Evolutionary conservation across 2,888 invertebrate genomes (phyloP).

Genomic region (Melinaea marsaeus): DNA sequence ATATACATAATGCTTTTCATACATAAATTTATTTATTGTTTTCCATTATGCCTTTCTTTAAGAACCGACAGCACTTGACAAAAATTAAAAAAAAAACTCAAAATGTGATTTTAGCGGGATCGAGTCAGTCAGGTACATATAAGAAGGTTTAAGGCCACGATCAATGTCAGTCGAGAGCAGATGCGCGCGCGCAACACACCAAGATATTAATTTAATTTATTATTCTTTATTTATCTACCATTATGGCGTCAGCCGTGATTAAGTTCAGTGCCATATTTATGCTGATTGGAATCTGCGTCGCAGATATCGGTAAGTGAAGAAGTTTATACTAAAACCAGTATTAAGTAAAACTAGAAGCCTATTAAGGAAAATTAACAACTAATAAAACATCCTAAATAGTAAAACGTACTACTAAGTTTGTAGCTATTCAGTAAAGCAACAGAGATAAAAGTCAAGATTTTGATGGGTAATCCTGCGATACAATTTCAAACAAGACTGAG

Average conservation of each 20-base stretch:
- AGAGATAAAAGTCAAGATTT: no score
- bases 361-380: no score
- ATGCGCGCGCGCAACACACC: slow-evolving; percentile 49
- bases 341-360: no score
- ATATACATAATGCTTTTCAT: no score
- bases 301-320: slow-evolving; percentile 62
- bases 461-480: no score
- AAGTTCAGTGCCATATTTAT: slow-evolving; percentile 70
- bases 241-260: slow-evolving; percentile 68
- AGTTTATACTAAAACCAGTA: background rate
- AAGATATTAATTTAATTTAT: slow-evolving; percentile 41
- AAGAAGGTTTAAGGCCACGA: slow-evolving; percentile 61
- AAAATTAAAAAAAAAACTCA: slow-evolving; percentile 24
- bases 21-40: background rate
- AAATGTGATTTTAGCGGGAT: slow-evolving; percentile 35
- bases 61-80: slow-evolving; percentile 10
- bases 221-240: slow-evolving; percentile 40
- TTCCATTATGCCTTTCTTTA: background rate
- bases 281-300: slow-evolving; percentile 55
- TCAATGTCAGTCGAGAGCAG: slow-evolving; percentile 62
- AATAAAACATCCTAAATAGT: no score
- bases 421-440: no score
- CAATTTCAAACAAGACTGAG: no score
- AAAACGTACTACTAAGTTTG: no score
- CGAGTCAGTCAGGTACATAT: slow-evolving; percentile 52